phyloP scores from a whole-genome alignment of 2,797 vertebrate genomes.

The Dryobates pubescens region DNA sequence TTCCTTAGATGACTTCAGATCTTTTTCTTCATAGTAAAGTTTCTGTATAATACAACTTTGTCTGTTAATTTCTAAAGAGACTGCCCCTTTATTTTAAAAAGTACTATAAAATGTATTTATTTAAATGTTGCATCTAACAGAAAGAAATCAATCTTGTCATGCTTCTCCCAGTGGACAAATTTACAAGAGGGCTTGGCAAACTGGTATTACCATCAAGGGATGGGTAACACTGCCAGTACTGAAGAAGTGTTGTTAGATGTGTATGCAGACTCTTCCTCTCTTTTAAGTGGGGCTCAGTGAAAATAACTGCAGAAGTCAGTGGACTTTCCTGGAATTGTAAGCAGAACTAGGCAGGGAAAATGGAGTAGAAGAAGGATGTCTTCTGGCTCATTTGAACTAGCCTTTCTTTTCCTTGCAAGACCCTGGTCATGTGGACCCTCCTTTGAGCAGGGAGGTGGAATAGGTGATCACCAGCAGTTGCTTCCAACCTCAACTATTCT shows the following conservation, averaged over 20 bases:
- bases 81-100: neutral
- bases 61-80: neutral
- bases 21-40: neutral
- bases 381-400: neutral
- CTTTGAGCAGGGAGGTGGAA: neutral
- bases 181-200: neutral
- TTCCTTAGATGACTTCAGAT: neutral
- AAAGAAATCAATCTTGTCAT: neutral
- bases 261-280: rapidly evolving
- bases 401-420: neutral
- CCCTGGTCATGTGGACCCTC: neutral
- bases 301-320: neutral
- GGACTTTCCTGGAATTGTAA: neutral
- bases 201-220: neutral
- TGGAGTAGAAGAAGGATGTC: neutral
- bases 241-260: neutral
- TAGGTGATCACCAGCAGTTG: too few species aligned
- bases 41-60: neutral
- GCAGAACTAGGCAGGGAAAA: neutral
- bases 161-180: neutral
- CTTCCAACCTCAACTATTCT: too few species aligned
- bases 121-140: neutral
- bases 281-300: neutral
- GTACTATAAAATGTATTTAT: neutral
- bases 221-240: neutral